Conservation (phyloP, 2,113 vertebrate genomes). For the Paramormyrops kingsleyae region DNA sequence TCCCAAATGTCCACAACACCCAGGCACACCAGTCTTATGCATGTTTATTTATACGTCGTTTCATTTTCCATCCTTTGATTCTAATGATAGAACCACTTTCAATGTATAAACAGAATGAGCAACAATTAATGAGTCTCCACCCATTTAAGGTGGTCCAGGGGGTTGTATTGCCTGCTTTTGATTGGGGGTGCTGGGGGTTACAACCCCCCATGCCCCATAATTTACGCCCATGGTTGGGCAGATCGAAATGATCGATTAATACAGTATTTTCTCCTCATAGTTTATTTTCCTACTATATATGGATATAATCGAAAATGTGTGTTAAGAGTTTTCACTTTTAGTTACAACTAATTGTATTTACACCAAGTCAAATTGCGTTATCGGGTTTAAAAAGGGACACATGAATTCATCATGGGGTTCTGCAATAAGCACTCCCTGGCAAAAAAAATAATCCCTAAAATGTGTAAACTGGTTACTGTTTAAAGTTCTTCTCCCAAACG, state of each 20-base stretch:
- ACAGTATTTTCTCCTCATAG: background rate
- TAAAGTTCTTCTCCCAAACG: background rate
- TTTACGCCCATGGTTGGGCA: background rate
- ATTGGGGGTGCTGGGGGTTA: background rate
- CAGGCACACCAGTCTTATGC: background rate
- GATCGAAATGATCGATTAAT: background rate
- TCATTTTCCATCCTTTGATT: background rate
- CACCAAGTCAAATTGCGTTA: background rate
- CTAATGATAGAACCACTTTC: background rate
- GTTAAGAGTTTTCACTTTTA: background rate
- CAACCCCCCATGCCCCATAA: background rate
- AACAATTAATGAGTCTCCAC: too few species aligned
- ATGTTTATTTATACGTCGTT: background rate
- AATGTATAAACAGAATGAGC: too few species aligned
- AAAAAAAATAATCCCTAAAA: background rate
- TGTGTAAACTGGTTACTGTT: background rate
- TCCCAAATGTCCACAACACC: background rate
- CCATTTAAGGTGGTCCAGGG: too few species aligned
- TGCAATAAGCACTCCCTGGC: too few species aligned
- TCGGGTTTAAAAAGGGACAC: too few species aligned
- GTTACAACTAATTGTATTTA: background rate
- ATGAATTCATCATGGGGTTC: too few species aligned
- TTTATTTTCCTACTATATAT: background rate
- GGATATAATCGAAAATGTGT: background rate
- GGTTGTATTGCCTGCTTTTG: too few species aligned